Evolutionary conservation across 1,140 invertebrate species (phyloP).

Genomic region (Polypedilum pembai): DNA sequence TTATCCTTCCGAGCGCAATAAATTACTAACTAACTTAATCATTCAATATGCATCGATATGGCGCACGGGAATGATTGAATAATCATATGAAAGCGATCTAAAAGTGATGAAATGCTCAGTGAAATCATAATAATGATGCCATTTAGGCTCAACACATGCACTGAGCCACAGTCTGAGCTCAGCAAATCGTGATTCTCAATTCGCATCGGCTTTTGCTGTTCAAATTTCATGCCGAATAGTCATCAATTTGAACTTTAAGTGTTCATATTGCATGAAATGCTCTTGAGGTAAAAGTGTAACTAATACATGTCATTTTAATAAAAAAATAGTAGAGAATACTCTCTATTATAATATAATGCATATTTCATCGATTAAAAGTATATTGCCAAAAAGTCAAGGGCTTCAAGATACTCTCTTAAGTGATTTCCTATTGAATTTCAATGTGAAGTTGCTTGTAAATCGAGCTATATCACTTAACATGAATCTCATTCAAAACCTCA

Average conservation of each 20-base stretch:
- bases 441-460: constrained; percentile 5
- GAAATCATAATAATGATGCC: neutral
- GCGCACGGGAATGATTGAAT: constrained; percentile 10
- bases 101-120: constrained; percentile 24
- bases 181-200: constrained; percentile 6
- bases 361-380: neutral
- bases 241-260: constrained; percentile 25
- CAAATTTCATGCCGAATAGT: neutral
- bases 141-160: neutral
- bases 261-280: neutral
- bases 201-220: neutral
- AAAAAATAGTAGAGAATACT: no score
- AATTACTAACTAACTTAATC: no score
- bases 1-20: no score
- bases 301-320: neutral
- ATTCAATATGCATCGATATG: no score
- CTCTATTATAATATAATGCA: neutral
- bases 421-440: neutral
- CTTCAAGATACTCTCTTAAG: neutral
- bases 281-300: neutral
- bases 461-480: constrained; percentile 5
- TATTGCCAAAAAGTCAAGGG: constrained; percentile 11
- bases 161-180: neutral
- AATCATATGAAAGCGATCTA: constrained; percentile 17
- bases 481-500: neutral